A percentile compares a stretch with the other conserved stretches of the same genome.
phyloP scores from a whole-genome alignment of 2,888 invertebrate species.

The Lamellibrachia satsuma region DNA sequence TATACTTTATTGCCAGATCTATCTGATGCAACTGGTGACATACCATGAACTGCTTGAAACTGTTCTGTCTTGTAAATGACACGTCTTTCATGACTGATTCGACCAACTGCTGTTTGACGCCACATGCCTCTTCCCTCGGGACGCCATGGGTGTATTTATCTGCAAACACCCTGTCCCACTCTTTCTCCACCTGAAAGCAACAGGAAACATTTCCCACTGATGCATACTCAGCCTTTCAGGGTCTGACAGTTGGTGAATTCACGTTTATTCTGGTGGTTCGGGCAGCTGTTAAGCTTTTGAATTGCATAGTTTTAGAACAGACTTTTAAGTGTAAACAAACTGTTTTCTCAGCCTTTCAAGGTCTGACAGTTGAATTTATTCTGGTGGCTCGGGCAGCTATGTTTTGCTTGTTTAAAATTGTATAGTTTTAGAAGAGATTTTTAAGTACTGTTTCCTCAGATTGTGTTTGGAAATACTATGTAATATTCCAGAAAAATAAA shows the following conservation, averaged over 20 bases:
- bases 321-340: no score
- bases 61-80: neutral
- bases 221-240: neutral
- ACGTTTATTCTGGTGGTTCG: neutral
- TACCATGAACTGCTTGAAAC: neutral
- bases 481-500: no score
- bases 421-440: neutral
- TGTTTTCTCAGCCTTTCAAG: neutral
- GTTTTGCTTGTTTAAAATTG: neutral
- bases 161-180: neutral
- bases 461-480: no score
- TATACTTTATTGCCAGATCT: neutral
- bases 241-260: neutral
- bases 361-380: neutral
- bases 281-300: neutral
- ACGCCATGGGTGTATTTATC: neutral
- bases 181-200: neutral
- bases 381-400: neutral
- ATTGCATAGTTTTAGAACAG: neutral
- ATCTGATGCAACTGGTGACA: neutral
- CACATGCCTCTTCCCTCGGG: neutral
- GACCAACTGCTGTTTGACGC: neutral
- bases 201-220: neutral
- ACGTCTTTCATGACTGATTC: neutral
- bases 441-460: no score